Conservation (phyloP, 1,140 invertebrate genomes). For the Brachionus sp. region DNA sequence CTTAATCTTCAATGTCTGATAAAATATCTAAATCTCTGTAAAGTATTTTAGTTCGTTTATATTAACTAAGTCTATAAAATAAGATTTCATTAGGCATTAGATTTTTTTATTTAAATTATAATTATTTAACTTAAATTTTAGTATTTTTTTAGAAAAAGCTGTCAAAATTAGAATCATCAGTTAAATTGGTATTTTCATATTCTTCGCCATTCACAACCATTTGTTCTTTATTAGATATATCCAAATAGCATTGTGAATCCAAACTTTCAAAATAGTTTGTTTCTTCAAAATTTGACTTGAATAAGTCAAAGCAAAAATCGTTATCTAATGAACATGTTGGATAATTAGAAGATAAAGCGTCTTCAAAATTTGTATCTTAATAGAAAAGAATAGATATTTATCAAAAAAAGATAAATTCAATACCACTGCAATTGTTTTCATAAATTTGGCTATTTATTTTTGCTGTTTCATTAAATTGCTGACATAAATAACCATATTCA, state of each 20-base stretch:
- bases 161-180: slow-evolving; percentile 4
- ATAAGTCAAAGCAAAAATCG: background rate
- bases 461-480: background rate
- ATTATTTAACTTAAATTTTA: background rate
- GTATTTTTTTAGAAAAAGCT: background rate
- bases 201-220: background rate
- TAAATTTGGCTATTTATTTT: background rate
- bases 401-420: background rate
- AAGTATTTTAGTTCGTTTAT: too few species aligned
- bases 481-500: background rate
- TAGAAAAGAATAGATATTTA: background rate
- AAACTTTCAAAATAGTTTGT: background rate
- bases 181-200: background rate
- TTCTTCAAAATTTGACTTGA: background rate
- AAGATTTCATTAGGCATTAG: too few species aligned
- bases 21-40: too few species aligned
- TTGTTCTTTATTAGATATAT: slow-evolving; percentile 6
- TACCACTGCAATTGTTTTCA: background rate
- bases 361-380: background rate
- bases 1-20: too few species aligned
- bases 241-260: slow-evolving; percentile 6
- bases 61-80: too few species aligned
- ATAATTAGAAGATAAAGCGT: background rate
- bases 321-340: background rate
- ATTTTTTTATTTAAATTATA: too few species aligned